Percentiles rank a stretch among this genome's conserved stretches.
phyloP scores from a whole-genome alignment of 2,797 vertebrate genomes.

The Holocentrus rufus region DNA sequence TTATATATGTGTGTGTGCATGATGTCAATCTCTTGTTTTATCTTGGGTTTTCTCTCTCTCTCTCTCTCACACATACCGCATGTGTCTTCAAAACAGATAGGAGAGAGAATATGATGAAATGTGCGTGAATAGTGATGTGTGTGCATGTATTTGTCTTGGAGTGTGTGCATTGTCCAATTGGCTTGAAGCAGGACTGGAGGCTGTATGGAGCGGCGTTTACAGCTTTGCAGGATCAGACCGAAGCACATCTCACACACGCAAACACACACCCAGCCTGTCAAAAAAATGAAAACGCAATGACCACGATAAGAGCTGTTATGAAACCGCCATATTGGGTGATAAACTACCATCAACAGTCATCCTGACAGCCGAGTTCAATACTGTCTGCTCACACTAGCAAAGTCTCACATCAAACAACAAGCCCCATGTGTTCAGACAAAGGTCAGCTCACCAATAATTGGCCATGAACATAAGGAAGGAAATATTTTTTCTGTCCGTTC shows the following conservation, averaged over 20 bases:
- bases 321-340: slow-evolving; percentile 23
- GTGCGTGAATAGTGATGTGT: no score
- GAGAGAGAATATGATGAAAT: slow-evolving; percentile 11
- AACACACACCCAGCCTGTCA: background rate
- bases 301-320: background rate
- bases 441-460: slow-evolving; percentile 49
- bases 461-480: slow-evolving; percentile 7
- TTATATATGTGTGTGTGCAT: background rate
- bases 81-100: slow-evolving; percentile 21
- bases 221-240: slow-evolving; percentile 11
- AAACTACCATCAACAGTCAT: slow-evolving; percentile 2
- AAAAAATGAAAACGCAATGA: background rate
- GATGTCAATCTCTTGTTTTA: background rate
- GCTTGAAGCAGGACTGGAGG: slow-evolving; percentile 1
- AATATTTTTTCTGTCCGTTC: slow-evolving; percentile 16
- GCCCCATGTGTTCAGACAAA: slow-evolving; percentile 26
- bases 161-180: background rate
- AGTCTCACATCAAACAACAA: slow-evolving; percentile 22
- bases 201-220: background rate
- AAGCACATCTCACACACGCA: background rate
- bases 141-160: background rate
- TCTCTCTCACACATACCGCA: no score
- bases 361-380: slow-evolving; percentile 31
- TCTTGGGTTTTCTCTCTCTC: no score
- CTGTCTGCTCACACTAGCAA: background rate